Conservation (phyloP, 1,140 invertebrate genomes). For the Sarcophaga peregrina region DNA sequence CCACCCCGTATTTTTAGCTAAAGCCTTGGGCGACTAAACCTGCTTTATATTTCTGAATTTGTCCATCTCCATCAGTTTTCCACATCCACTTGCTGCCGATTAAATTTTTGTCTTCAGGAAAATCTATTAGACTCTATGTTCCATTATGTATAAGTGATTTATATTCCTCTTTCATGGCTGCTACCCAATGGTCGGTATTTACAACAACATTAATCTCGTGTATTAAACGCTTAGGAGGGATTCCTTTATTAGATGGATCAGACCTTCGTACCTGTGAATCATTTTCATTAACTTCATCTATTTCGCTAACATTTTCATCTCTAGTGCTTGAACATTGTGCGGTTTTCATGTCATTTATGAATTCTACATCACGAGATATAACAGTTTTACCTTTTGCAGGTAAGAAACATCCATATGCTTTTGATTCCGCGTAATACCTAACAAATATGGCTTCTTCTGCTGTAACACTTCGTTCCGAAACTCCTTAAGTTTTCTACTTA, state of each 20-base stretch:
- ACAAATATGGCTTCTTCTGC: background rate
- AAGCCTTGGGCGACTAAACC: slow-evolving; percentile 62
- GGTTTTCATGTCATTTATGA: no score
- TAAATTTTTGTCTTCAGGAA: slow-evolving; percentile 39
- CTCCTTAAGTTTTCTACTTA: background rate
- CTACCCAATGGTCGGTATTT: no score
- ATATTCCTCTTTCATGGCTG: slow-evolving; percentile 45
- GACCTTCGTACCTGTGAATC: no score
- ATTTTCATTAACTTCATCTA: no score
- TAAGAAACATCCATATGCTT: background rate
- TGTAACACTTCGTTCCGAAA: background rate
- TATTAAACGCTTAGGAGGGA: no score
- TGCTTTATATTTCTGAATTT: slow-evolving; percentile 59
- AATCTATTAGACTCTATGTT: slow-evolving; percentile 51
- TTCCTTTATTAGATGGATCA: no score
- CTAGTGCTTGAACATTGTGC: no score
- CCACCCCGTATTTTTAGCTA: slow-evolving; percentile 53
- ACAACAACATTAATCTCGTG: no score
- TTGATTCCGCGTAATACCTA: background rate
- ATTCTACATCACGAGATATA: no score
- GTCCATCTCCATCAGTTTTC: slow-evolving; percentile 50
- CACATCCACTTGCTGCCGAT: slow-evolving; percentile 47
- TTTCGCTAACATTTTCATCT: no score
- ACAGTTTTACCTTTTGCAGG: no score
- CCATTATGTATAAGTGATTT: no score